A percentile compares a stretch with the other conserved stretches of the same genome.
Evolutionary conservation across 1,140 invertebrate genomes (phyloP).

Genomic region (Panagrolaimus sp.): DNA sequence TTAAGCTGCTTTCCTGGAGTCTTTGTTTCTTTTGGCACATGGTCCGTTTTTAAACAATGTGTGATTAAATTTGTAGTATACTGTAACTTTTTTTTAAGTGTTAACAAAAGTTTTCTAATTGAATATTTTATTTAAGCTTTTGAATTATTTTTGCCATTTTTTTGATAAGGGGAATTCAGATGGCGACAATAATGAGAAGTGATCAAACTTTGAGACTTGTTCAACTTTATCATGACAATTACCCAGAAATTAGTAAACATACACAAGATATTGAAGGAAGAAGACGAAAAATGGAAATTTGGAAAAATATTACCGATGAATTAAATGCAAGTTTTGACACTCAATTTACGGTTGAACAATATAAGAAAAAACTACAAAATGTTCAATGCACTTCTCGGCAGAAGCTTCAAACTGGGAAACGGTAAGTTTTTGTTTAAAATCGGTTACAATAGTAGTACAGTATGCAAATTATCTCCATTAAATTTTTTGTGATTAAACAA

Average conservation of each 20-base stretch:
- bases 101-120: too few relatives aligned
- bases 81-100: too few relatives aligned
- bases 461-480: too few relatives aligned
- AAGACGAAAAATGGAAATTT: slow-evolving; percentile 28
- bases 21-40: too few relatives aligned
- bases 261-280: slow-evolving; percentile 35
- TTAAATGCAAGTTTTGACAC: slow-evolving; percentile 28
- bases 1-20: too few relatives aligned
- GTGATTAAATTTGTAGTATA: too few relatives aligned
- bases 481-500: too few relatives aligned
- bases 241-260: slow-evolving; percentile 40
- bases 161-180: not conserved
- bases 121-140: too few relatives aligned
- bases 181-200: slow-evolving; percentile 35
- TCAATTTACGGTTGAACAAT: slow-evolving; percentile 38
- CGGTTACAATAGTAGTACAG: too few relatives aligned
- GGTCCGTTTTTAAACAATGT: too few relatives aligned
- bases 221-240: slow-evolving; percentile 37
- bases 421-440: slow-evolving; percentile 18
- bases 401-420: slow-evolving; percentile 33
- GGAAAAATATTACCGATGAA: slow-evolving; percentile 31
- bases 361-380: slow-evolving; percentile 40
- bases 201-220: slow-evolving; percentile 37
- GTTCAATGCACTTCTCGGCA: slow-evolving; percentile 40
- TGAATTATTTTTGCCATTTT: too few relatives aligned